phyloP scores from a whole-genome alignment of 2,888 invertebrate species.

The Yponomeuta cagnagella region DNA sequence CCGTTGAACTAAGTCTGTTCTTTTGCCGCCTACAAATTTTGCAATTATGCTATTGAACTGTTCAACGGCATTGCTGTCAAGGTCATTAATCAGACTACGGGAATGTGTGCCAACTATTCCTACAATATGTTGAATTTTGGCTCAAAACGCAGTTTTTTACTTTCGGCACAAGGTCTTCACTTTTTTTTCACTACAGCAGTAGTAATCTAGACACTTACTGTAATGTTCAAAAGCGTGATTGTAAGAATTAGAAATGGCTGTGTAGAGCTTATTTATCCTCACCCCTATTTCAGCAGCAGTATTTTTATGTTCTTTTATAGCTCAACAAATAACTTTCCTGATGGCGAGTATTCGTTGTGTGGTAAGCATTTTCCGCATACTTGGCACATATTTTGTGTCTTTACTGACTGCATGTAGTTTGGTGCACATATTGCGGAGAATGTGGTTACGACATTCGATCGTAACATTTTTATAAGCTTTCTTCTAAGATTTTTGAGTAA shows the following conservation, averaged over 20 bases:
- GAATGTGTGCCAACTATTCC: slow-evolving; percentile 15
- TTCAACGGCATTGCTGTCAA: slow-evolving; percentile 32
- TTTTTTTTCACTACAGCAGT: slow-evolving; percentile 8
- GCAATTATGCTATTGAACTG: slow-evolving; percentile 29
- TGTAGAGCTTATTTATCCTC: slow-evolving; percentile 4
- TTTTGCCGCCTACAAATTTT: slow-evolving; percentile 36
- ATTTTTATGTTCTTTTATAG: slow-evolving; percentile 16
- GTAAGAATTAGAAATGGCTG: slow-evolving; percentile 5
- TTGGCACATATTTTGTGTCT: slow-evolving; percentile 4
- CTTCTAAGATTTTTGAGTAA: slow-evolving; percentile 35
- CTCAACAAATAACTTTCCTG: slow-evolving; percentile 17
- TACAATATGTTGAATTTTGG: background rate
- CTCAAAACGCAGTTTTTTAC: slow-evolving; percentile 10
- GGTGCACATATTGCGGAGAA: slow-evolving; percentile 1
- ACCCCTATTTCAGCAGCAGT: slow-evolving; percentile 9
- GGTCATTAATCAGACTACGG: slow-evolving; percentile 21
- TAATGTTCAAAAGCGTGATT: slow-evolving; percentile 14
- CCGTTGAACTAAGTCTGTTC: slow-evolving; percentile 31
- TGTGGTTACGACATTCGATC: slow-evolving; percentile 11
- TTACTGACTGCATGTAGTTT: background rate
- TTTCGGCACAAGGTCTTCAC: slow-evolving; percentile 14
- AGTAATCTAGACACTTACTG: slow-evolving; percentile 10
- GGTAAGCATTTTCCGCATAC: slow-evolving; percentile 15
- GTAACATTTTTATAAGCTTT: slow-evolving; percentile 20
- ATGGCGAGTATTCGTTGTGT: slow-evolving; percentile 14